These are phyloP conservation scores for Chanos chanos DNA, from an alignment of 2,797 vertebrate genomes.

Conservation along the genomic window DNA sequence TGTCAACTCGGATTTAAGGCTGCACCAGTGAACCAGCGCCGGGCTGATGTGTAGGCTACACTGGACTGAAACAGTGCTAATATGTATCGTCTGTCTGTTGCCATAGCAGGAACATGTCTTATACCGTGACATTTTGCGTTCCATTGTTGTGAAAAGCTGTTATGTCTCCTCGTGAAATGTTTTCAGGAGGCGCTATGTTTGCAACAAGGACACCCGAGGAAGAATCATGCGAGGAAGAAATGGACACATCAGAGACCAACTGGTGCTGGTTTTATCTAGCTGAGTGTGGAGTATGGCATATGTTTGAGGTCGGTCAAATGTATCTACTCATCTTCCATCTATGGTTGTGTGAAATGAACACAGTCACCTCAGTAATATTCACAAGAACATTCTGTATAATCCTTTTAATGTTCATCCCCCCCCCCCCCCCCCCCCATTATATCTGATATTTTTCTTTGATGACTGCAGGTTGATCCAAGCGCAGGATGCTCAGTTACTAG, in stretches of 20 bases:
- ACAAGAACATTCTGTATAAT: background rate
- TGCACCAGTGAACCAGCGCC: no score
- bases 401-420: background rate
- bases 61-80: no score
- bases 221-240: constrained; percentile 79
- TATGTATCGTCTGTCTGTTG: no score
- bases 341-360: constrained; percentile 2
- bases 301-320: constrained; percentile 84
- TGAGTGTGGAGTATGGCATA: constrained; percentile 97
- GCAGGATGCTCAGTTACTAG: constrained; percentile 88
- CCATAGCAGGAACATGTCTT: no score
- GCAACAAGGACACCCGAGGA: constrained; percentile 68
- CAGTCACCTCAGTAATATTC: no score
- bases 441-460: constrained; percentile 47
- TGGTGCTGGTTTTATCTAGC: constrained; percentile 98
- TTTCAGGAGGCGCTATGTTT: constrained; percentile 65
- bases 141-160: no score
- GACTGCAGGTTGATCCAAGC: constrained; percentile 80
- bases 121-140: no score
- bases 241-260: constrained; percentile 91
- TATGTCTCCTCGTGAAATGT: no score
- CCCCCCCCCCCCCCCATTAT: no score
- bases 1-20: no score
- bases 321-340: background rate
- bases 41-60: no score